Conservation (phyloP, 2,113 vertebrate genomes). For the Laticauda colubrina region DNA sequence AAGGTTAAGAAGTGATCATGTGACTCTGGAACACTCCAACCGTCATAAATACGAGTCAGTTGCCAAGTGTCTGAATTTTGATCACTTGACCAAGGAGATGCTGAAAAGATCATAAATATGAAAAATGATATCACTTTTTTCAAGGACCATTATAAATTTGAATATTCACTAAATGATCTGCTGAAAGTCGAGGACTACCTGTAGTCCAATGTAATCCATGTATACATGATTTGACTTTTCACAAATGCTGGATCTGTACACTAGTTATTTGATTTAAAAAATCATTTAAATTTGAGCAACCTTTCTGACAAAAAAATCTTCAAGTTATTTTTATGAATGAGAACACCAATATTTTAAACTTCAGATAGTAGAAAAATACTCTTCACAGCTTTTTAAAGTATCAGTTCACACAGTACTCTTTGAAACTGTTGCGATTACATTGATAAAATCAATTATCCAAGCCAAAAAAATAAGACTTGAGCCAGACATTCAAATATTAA, state of each 20-base stretch:
- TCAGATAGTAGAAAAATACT: neutral
- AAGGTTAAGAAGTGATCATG: neutral
- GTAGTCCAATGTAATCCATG: neutral
- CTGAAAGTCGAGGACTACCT: neutral
- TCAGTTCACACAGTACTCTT: neutral
- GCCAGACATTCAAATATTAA: neutral
- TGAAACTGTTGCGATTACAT: neutral
- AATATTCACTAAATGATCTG: neutral
- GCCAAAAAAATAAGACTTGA: neutral
- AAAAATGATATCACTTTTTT: neutral
- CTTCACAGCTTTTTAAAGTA: neutral
- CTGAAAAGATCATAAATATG: neutral
- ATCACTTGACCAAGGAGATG: neutral
- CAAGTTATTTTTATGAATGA: neutral
- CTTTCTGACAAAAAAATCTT: neutral
- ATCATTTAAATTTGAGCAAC: neutral
- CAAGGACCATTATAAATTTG: neutral
- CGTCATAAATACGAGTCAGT: neutral
- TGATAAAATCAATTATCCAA: neutral
- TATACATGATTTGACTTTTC: neutral
- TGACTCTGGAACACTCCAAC: neutral
- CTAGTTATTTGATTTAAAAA: neutral
- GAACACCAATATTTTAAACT: neutral
- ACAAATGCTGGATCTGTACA: neutral
- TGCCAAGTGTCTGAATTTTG: neutral